Evolutionary conservation across 1,140 invertebrate genomes (phyloP).

Genomic region (Zaprionus taronus): DNA sequence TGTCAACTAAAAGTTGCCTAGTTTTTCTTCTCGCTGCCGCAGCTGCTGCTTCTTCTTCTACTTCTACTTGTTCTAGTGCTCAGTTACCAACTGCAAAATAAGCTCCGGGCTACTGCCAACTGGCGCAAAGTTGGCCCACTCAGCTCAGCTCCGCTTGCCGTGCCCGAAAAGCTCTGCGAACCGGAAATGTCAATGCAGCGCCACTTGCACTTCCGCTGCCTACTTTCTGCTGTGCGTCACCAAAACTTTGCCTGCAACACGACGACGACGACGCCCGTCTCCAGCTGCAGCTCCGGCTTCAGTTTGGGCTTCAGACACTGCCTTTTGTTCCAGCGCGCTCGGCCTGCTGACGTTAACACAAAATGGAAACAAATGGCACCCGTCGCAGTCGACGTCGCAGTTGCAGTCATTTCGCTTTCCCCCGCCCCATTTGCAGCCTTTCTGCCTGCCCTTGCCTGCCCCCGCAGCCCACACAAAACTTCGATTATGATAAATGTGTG

Average conservation of each 20-base stretch:
- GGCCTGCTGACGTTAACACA: constrained; percentile 78
- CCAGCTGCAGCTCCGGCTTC: constrained; percentile 30
- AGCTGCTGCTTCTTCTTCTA: constrained; percentile 4
- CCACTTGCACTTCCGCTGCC: constrained; percentile 77
- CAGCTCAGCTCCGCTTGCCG: constrained; percentile 23
- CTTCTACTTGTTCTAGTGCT: constrained; percentile 11
- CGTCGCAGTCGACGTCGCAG: constrained; percentile 29
- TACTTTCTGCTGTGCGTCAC: constrained; percentile 41
- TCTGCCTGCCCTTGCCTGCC: neutral
- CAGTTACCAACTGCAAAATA: constrained; percentile 51
- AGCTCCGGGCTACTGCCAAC: constrained; percentile 57
- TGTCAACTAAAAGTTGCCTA: constrained; percentile 23
- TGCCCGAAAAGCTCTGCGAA: constrained; percentile 70
- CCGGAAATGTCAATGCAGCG: constrained; percentile 81
- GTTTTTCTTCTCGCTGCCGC: constrained; percentile 26
- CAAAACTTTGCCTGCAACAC: constrained; percentile 57
- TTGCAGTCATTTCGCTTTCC: neutral
- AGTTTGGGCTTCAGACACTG: constrained; percentile 20
- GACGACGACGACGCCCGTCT: constrained; percentile 10
- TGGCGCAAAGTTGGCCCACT: constrained; percentile 68
- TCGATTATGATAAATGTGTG: constrained; percentile 78
- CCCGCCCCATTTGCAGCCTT: neutral
- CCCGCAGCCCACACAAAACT: constrained; percentile 51
- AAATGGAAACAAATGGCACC: constrained; percentile 80
- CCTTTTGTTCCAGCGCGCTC: constrained; percentile 71